Evolutionary conservation across 2,113 vertebrate genomes (phyloP).

Genomic region (Ancistrus triradiatus): DNA sequence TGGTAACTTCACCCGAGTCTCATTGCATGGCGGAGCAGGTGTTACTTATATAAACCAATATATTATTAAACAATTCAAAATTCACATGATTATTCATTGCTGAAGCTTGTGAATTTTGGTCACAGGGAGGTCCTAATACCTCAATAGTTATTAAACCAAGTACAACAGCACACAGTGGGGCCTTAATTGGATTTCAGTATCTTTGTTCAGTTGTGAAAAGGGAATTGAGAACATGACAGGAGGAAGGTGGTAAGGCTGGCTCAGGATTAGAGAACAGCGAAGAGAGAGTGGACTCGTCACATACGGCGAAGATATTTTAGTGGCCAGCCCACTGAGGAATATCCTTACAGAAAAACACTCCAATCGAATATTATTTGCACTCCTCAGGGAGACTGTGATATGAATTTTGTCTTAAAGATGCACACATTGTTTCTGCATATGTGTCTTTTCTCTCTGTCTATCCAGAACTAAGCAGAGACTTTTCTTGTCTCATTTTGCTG

Average conservation of each 20-base stretch:
- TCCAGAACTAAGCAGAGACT: constrained; percentile 4
- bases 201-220: constrained; percentile 3
- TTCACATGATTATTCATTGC: too few relatives aligned
- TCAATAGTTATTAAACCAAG: constrained; percentile 32
- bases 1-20: too few relatives aligned
- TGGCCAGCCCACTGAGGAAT: background rate
- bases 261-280: background rate
- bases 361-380: too few relatives aligned
- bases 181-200: constrained; percentile 45
- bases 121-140: constrained; percentile 38
- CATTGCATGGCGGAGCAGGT: too few relatives aligned
- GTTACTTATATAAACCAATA: too few relatives aligned
- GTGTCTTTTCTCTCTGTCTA: background rate
- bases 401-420: background rate
- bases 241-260: constrained; percentile 9
- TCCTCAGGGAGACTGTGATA: too few relatives aligned
- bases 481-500: constrained; percentile 8
- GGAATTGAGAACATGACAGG: constrained; percentile 25
- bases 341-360: too few relatives aligned
- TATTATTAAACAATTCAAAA: too few relatives aligned
- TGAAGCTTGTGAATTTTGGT: too few relatives aligned
- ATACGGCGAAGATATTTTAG: background rate
- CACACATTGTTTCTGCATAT: background rate
- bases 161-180: constrained; percentile 31
- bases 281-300: background rate